Evolutionary conservation across 2,113 vertebrate genomes (phyloP).

Genomic region (Aythya baeri): DNA sequence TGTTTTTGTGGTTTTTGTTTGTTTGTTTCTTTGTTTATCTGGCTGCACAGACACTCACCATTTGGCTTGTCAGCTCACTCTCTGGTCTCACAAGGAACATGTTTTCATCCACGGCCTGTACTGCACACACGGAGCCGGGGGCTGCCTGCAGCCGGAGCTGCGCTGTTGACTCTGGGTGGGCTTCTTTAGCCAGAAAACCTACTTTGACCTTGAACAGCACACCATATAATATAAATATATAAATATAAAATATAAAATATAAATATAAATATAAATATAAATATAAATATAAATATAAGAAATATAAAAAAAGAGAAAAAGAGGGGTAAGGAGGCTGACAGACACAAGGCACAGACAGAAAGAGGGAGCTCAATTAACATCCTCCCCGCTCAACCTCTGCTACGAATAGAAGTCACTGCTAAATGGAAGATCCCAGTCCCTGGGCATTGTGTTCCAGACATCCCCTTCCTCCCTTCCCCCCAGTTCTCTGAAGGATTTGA

Average conservation of each 20-base stretch:
- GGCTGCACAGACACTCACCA: constrained; percentile 44
- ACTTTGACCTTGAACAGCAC: constrained; percentile 67
- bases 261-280: no score
- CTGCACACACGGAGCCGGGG: constrained; percentile 82
- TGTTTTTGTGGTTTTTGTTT: neutral
- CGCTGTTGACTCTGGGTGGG: constrained; percentile 77
- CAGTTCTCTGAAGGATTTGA: neutral
- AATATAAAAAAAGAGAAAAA: neutral
- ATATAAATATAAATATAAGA: neutral
- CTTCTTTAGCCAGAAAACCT: constrained; percentile 72
- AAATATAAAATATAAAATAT: no score
- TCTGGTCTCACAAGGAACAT: constrained; percentile 71
- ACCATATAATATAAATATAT: neutral
- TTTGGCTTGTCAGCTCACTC: constrained; percentile 70
- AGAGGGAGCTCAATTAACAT: neutral
- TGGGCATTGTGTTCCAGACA: neutral
- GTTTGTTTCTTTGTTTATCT: neutral
- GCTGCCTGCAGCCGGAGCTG: constrained; percentile 75
- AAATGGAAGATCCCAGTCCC: neutral
- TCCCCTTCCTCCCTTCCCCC: neutral
- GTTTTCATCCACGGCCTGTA: constrained; percentile 82
- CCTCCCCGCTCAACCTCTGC: neutral
- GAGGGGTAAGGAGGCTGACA: neutral
- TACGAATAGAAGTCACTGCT: neutral
- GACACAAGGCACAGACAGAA: neutral